Evolutionary conservation across 2,113 vertebrate genomes (phyloP), one percentile per base, ranked within the genome.

Genomic region (Pangasianodon gigas): DNA sequence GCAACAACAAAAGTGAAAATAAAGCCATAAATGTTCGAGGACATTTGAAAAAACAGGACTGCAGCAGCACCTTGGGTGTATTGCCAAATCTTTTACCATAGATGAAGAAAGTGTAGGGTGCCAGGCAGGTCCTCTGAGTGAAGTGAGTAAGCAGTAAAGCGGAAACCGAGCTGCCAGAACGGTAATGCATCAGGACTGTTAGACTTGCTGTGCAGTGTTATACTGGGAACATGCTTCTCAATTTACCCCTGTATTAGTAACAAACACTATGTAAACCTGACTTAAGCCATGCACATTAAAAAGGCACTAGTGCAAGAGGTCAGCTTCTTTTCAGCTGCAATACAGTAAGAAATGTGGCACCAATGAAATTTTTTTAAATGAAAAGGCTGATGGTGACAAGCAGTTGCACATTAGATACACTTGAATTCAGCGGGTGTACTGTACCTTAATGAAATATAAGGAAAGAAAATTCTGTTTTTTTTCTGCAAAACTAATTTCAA

Each of bases 171-270:
- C 51, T 58, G 85, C 51, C 60, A 81, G 32, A 52, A 81, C 11
- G 11, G 56, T 84, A 82, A 74, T 51, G 41, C 51, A 74, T 85
- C 1, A 84, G 41, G 62, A 46, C 86, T 77, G 75, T 84, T 84
- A 65, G 54, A 65, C 58, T 44, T 46, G 51, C 19, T 87, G 80
- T 79, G 81, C 21, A 89, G 26, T 85, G 81, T 87, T 88, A 58
- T 41, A 52, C 44, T 71, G 51, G 71, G 5, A 69, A 88, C 58
- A 85, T 44, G 52, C 37, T 75, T 24, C 37, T 51, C 26, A 32
- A 48, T 60, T 84, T 60, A 32, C 1, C 86, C 6, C 14, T 69
- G 69, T 14, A 44, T 87, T 24, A 44, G 52, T 87, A 87, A 77
- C 32, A 58, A 56, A 77, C 52, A 77, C 21, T 18, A 32, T 62